Evolutionary conservation across 2,113 vertebrate species (phyloP), one percentile per base, ranked within the genome.

Genomic region (Trematomus loennbergii): DNA sequence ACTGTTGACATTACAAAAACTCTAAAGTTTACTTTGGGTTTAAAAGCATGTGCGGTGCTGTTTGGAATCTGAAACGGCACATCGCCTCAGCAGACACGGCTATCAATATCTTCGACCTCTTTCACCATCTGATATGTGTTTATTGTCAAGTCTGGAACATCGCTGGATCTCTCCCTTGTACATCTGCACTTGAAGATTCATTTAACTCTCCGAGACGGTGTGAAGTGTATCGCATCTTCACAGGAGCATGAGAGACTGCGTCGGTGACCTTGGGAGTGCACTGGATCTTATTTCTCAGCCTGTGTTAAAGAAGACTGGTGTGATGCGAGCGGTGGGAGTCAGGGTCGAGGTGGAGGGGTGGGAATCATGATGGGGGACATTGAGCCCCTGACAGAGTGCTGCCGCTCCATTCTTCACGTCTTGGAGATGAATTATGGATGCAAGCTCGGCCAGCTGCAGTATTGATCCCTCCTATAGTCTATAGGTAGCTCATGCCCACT

Each of bases 61-160:
- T 54, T 76, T 54, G 60, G 69, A 63, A 58, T 82, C 58, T 72
- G 70, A 85, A 81, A 8, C 57, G 18, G 63, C 22, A 10, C 68
- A 64, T n/a, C 60, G 45, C 55, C 75, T 59, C 58, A 7, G 79
- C 84, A 90, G 89, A 93, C 87, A n/a, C 78, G 75, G 20, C 81
- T 90, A 88, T 94, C 92, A 80, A 92, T 91, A 91, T 72, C 67
- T 91, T 92, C 52, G 82, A 89, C 87, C 91, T 90, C 86, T 85
- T 91, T 87, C 87, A 87, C 84, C 74, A 89, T 91, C 85, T 91
- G 90, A 94, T 93, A 90, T 85, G 85, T 93, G 89, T 94, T 92
- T 92, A 90, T 89, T 87, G 89, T 90, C 74, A 82, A 80, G 87
- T 73, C 82, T 91, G 79, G 72, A 85, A 74, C 83, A 85, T 84